Conservation (phyloP, 2,113 vertebrate species). For the Porphyrio hochstetteri region DNA sequence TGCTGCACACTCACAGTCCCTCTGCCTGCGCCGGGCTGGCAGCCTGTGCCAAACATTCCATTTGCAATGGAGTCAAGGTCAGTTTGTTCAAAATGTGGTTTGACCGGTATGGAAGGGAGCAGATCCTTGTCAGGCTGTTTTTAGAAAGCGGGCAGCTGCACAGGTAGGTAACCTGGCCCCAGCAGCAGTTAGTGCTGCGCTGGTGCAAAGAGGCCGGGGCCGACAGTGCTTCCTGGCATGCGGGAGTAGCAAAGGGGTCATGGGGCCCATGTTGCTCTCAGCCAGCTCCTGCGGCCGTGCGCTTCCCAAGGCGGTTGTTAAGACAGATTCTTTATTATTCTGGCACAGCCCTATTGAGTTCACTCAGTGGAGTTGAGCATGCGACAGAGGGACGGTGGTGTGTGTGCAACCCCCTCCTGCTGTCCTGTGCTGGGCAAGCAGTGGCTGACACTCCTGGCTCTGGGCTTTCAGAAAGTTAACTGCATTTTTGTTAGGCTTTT, state of each 20-base stretch:
- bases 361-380: fast-evolving
- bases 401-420: fast-evolving
- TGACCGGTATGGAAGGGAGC: background rate
- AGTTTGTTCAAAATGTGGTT: background rate
- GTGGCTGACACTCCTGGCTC: background rate
- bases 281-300: background rate
- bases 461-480: background rate
- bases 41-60: fast-evolving
- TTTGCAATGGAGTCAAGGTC: background rate
- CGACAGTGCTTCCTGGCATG: fast-evolving
- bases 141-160: background rate
- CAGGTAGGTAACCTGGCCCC: background rate
- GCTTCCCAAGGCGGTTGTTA: background rate
- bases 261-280: background rate
- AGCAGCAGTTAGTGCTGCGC: background rate
- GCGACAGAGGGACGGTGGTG: background rate
- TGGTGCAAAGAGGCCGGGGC: fast-evolving
- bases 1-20: fast-evolving
- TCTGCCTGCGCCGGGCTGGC: background rate
- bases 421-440: fast-evolving
- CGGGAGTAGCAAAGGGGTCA: background rate
- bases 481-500: background rate
- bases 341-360: background rate
- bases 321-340: background rate
- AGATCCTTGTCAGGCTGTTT: background rate